Evolutionary conservation across 2,113 vertebrate genomes (phyloP).

Genomic region (Plestiodon gilberti): DNA sequence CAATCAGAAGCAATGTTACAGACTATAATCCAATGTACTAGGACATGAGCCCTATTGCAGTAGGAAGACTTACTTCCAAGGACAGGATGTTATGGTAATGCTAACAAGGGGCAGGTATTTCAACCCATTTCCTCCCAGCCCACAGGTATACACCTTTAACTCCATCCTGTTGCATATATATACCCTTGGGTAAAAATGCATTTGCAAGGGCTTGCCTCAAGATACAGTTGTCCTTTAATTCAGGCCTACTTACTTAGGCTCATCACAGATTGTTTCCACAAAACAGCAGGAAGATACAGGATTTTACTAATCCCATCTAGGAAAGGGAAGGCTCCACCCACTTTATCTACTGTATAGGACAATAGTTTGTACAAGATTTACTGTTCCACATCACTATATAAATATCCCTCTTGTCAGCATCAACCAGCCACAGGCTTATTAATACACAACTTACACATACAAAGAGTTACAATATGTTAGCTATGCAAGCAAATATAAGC

Average conservation of each 20-base stretch:
- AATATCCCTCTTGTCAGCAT: background rate
- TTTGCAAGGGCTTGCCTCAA: background rate
- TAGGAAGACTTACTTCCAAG: background rate
- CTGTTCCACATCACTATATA: background rate
- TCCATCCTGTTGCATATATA: too few relatives aligned
- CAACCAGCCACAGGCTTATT: background rate
- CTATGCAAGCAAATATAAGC: background rate
- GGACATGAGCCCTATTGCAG: background rate
- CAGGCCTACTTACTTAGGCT: background rate
- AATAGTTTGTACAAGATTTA: background rate
- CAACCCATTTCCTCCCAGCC: too few relatives aligned
- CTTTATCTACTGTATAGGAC: background rate
- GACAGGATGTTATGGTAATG: background rate
- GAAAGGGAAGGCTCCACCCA: too few relatives aligned
- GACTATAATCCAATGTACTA: background rate
- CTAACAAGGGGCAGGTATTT: background rate
- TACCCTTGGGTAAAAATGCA: too few relatives aligned
- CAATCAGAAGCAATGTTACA: too few relatives aligned
- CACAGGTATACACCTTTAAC: too few relatives aligned
- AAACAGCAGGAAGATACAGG: background rate
- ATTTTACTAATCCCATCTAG: background rate
- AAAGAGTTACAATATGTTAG: background rate
- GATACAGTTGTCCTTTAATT: background rate
- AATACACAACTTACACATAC: background rate
- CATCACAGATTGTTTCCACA: too few relatives aligned